Percentiles rank a stretch among this genome's conserved stretches.
These are phyloP conservation scores for Terebella lapidaria DNA, from an alignment of 2,888 invertebrate species.

Conservation along the genomic window DNA sequence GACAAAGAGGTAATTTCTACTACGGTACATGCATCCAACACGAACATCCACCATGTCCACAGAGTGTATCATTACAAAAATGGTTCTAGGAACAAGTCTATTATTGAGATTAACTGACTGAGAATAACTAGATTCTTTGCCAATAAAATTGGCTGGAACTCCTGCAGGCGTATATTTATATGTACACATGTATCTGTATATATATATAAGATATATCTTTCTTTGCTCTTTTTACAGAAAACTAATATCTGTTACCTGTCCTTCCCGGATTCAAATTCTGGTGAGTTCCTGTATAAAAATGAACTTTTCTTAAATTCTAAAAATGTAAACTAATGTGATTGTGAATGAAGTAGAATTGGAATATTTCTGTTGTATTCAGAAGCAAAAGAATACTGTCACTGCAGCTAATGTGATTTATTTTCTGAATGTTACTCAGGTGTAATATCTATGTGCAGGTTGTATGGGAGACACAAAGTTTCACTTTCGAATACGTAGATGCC, in stretches of 20 bases:
- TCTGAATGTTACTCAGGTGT: no score
- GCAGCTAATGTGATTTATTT: no score
- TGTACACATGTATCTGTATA: neutral
- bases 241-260: constrained; percentile 87
- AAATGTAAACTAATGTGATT: neutral
- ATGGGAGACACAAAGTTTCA: constrained; percentile 98
- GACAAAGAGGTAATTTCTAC: constrained; percentile 55
- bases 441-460: constrained; percentile 64
- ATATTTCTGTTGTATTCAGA: neutral
- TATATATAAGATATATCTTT: neutral
- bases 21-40: no score
- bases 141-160: no score
- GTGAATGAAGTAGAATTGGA: neutral
- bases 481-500: constrained; percentile 75
- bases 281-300: constrained; percentile 30
- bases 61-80: no score
- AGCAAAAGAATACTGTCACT: no score
- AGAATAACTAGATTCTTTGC: no score
- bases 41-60: no score
- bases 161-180: no score
- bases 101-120: no score
- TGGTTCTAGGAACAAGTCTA: no score
- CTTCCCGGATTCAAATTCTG: constrained; percentile 97
- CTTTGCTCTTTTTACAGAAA: constrained; percentile 43
- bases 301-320: no score